Evolutionary conservation across 23 tunicate species (phyloP), one percentile per base, ranked within the genome.

Genomic region (Clavelina lepadiformis): DNA sequence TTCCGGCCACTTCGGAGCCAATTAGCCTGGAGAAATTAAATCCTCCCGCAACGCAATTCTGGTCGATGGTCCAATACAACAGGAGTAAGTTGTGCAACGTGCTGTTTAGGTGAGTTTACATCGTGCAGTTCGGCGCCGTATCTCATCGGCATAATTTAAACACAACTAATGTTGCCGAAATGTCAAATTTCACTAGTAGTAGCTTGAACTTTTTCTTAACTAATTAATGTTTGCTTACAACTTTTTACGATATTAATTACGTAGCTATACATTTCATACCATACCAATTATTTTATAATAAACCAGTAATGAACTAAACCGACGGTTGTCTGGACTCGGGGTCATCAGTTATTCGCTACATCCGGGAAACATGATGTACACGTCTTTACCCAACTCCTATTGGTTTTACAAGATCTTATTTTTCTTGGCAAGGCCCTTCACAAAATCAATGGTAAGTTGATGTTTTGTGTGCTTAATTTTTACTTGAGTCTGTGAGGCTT

Each of bases 331-430:
- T 5, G 35, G 56, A 7, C 74, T 53, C 51, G 97, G 89, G 0
- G 97, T 89, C 51, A 75, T 75, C 41, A 75, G 77, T 21, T 62
- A 68, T 58, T n/a, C 89, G 25, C 65, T 89, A 32, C 97, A 89
- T 66, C 97, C 97, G 64, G 97, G 97, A 3, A 89, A 89, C 79
- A 75, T 89, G 97, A 71, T 89, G 68, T 75, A 68, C 37, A 89
- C 97, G 64, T 81, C 88, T 30, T 34, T 89, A 1, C 46, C 89
- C 1, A 63, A 64, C 1, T 54, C 83, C 1, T 81, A 76, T 0
- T 81, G 76, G 75, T 56, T 76, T 26, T 71, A 61, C 63, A 59
- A 66, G 49, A 5, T 62, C 21, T 38, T 89, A 18, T 81, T 76
- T 56, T 71, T 70, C 3, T 1, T 89, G 28, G 97, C 74, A 8